These are phyloP conservation scores for Machimus rusticus DNA, from an alignment of 2,888 invertebrate species.

Conservation along the genomic window DNA sequence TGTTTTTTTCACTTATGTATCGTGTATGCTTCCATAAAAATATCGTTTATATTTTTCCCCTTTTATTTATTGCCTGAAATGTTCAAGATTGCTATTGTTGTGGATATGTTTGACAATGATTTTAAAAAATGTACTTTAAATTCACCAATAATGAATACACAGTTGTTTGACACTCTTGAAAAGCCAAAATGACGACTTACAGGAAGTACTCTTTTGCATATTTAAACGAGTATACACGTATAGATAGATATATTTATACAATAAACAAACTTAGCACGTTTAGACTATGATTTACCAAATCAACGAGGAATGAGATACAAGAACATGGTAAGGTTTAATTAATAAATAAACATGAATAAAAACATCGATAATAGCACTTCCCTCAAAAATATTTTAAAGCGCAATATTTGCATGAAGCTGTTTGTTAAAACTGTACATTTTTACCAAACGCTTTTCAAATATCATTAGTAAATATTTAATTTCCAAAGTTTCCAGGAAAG, in stretches of 20 bases:
- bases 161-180: background rate
- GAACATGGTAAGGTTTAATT: background rate
- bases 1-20: background rate
- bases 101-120: conserved; percentile 3
- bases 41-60: background rate
- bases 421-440: background rate
- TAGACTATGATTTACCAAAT: background rate
- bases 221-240: background rate
- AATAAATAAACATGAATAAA: background rate
- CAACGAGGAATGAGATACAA: background rate
- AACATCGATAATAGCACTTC: background rate
- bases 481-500: background rate
- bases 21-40: conserved; percentile 23
- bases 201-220: background rate
- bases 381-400: background rate
- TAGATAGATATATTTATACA: background rate
- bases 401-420: background rate
- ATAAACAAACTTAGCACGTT: background rate
- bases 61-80: background rate
- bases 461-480: background rate
- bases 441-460: background rate
- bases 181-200: background rate
- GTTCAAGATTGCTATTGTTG: background rate
- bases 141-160: background rate
- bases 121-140: background rate